Evolutionary conservation across 2,797 vertebrate genomes (phyloP).

Genomic region (Propithecus deckenii): DNA sequence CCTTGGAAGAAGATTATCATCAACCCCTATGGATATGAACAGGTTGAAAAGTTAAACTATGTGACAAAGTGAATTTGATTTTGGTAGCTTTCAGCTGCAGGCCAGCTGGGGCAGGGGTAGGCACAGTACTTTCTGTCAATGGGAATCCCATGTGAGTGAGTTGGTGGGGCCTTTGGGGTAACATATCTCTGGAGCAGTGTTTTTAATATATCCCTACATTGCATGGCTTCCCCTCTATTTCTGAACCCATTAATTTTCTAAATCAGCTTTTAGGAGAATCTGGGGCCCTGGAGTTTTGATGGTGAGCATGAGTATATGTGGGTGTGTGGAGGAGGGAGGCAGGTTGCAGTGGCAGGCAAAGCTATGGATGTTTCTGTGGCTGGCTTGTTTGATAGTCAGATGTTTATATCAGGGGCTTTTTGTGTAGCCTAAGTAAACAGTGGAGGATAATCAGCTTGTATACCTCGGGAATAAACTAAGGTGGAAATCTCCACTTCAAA

Average conservation of each 20-base stretch:
- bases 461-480: not conserved
- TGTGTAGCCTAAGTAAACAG: slow-evolving; percentile 2
- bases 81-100: not conserved
- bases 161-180: not conserved
- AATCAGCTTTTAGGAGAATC: not conserved
- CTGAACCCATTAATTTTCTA: not conserved
- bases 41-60: not conserved
- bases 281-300: not conserved
- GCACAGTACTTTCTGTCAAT: not conserved
- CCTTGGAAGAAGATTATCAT: slow-evolving; percentile 1
- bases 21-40: not conserved
- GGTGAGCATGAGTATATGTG: not conserved
- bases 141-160: not conserved
- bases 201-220: not conserved
- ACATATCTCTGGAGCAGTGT: not conserved
- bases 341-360: not conserved
- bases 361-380: not conserved
- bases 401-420: not conserved
- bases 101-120: not conserved
- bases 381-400: not conserved
- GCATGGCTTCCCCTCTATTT: not conserved
- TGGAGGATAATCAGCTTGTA: not conserved
- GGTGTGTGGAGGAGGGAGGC: not conserved
- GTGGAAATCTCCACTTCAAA: not conserved
- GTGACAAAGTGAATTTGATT: slow-evolving; percentile 7